Evolutionary conservation across 1,140 invertebrate species (phyloP), one percentile per base, ranked within the genome.

Genomic region (Calephelis virginiensis): DNA sequence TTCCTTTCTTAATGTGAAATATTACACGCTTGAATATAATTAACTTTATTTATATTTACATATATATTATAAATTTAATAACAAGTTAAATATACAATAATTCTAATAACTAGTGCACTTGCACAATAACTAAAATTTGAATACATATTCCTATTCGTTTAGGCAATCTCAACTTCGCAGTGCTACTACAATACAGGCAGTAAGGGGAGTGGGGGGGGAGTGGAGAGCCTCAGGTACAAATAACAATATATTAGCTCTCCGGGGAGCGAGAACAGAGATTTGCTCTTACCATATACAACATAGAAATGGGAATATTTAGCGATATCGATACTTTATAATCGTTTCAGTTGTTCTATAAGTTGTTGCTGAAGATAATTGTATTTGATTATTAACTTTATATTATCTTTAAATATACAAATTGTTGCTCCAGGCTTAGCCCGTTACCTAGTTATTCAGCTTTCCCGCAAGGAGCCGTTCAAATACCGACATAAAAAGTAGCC

Each of bases 191-290:
- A 47, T 14, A 49, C 53, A 56, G 28, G 60, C 45, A 13, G 37
- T 37, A 43, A n/a, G 38, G 2, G 56, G 6, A 38, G n/a, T n/a
- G 11, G 61, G 10, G 14, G 66, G 28, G 14, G 46, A 45, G 47
- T 10, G 74, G 68, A 62, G 70, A 75, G 75, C 72, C 77, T 73
- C 71, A 74, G 74, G 74, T 73, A 78, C 83, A 88, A 88, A 88
- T 81, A 88, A 86, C 85, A 82, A 88, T 88, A 84, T 85, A 88
- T 86, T 81, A 80, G 82, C 72, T 78, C 85, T 79, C 79, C 17
- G 37, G 83, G 82, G 83, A 81, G 68, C 50, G 63, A 46, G 75
- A 83, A 86, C 85, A 83, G 75, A 75, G 82, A 79, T 86, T 83
- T 80, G 85, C 83, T 88, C 79, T 85, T 85, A 87, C 71, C 68